phyloP scores from a whole-genome alignment of 2,888 invertebrate species.

The Abrostola triplasia region DNA sequence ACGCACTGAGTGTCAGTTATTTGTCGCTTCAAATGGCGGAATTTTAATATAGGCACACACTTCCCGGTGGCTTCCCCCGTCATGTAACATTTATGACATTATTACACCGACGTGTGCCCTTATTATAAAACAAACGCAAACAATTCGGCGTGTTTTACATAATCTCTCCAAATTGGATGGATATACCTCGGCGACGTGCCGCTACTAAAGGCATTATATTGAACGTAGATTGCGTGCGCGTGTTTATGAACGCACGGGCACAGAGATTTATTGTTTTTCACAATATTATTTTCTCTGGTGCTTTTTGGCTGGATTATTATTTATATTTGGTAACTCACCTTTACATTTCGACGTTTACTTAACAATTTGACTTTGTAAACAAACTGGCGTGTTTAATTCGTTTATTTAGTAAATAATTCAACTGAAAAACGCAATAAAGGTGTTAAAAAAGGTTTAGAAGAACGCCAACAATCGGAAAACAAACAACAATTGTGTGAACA shows the following conservation, averaged over 20 bases:
- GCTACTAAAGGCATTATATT: constrained; percentile 52
- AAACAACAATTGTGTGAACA: constrained; percentile 37
- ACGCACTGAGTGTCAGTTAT: constrained; percentile 62
- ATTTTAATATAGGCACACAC: constrained; percentile 77
- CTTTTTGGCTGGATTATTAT: constrained; percentile 31
- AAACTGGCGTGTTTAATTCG: too few species aligned
- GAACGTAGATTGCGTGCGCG: constrained; percentile 49
- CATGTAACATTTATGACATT: constrained; percentile 79
- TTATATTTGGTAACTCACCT: constrained; percentile 29
- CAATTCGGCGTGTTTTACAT: constrained; percentile 76
- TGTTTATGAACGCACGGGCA: constrained; percentile 47
- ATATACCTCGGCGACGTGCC: constrained; percentile 57
- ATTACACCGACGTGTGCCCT: constrained; percentile 71
- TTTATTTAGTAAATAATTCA: too few species aligned
- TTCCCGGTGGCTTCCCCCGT: constrained; percentile 64
- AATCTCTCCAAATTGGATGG: constrained; percentile 78
- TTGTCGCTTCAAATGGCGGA: constrained; percentile 70
- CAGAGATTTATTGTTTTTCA: constrained; percentile 52
- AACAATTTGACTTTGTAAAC: background rate
- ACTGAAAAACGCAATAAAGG: too few species aligned
- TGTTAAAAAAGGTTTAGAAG: constrained; percentile 10
- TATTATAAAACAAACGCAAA: constrained; percentile 76
- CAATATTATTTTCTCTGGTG: constrained; percentile 35
- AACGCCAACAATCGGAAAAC: constrained; percentile 25
- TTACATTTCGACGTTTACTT: background rate